Base-by-base conservation (phyloP, 2,888 invertebrate species). In the Chloroclysta siterata region DNA sequence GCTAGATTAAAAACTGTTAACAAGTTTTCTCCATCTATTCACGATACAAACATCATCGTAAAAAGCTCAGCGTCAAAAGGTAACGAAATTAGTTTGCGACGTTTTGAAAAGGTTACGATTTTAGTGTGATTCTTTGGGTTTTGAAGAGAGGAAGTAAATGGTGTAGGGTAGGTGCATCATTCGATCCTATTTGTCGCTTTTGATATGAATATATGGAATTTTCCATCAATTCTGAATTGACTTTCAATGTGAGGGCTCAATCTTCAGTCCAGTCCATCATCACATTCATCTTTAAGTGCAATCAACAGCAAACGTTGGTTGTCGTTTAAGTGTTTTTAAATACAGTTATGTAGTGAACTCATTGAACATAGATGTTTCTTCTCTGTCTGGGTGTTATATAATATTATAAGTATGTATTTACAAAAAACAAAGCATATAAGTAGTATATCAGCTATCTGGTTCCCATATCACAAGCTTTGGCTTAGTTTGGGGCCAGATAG, bases 1-100 rank as follows among this genome's bases (percentile, higher is more conserved):
- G 33, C 47, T 65, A 33, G 53, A 57, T 47, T 61, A 46, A 61
- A 56, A 65, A 58, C 52, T 14, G 28, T 50, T 17, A 60, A 50
- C 57, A 41, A 41, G 65, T 57, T 65, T 59, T 52, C 59, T 44
- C 41, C 52, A 44, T 60, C 48, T 56, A 56, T 55, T 44, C 55
- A 60, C 48, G 22, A 59, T 55, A 28, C 33, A 29, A 54, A 59
- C 29, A 28, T n/a, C 39, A 53, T 57, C 56, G 46, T 62, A 62
- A 62, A 62, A 52, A 46, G 51, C 14, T 13, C 39, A 28, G 15
- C 47, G 6, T 61, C 61, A 57, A 56, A 36, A 33, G 36, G 13
- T 10, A 22, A 41, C 41, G 52, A 62, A 56, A 62, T 62, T 56
- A 56, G 62, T 41, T 52, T 36, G 60, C 51, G 28, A 17, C 29